Percentiles rank a stretch among this genome's conserved stretches.
These are phyloP conservation scores for Tachysurus fulvidraco DNA, from an alignment of 2,113 vertebrate species.

Conservation along the genomic window DNA sequence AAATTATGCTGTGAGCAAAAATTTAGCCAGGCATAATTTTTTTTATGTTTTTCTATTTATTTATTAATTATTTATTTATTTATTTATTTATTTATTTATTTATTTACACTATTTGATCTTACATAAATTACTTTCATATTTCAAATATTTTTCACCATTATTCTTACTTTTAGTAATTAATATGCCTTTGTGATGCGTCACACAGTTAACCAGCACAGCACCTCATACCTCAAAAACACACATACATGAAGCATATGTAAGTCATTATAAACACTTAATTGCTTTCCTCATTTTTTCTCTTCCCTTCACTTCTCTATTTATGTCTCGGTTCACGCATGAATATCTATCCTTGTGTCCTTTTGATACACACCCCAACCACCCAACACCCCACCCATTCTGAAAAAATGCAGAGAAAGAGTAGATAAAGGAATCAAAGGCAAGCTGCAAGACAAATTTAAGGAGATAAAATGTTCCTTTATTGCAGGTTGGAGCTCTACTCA, in stretches of 20 bases:
- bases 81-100: not conserved
- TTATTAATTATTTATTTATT: not conserved
- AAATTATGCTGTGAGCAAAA: not conserved
- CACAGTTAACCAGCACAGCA: not conserved
- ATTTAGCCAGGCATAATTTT: not conserved
- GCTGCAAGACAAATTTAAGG: constrained; percentile 74
- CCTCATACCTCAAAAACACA: not conserved
- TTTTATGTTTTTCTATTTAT: not conserved
- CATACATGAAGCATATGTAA: not conserved
- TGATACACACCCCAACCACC: not conserved
- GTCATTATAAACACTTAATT: not conserved
- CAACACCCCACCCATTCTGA: constrained; percentile 57
- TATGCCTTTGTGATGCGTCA: not conserved
- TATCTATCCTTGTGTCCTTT: constrained; percentile 79
- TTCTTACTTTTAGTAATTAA: not conserved
- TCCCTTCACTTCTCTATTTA: constrained; percentile 63
- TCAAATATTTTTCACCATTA: not conserved
- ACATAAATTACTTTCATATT: not conserved
- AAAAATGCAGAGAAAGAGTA: constrained; percentile 74
- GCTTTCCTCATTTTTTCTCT: not conserved
- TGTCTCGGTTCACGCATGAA: constrained; percentile 83
- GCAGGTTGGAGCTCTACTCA: constrained; percentile 86
- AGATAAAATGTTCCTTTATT: constrained; percentile 98
- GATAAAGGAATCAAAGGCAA: constrained; percentile 46
- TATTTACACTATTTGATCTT: not conserved